Evolutionary conservation across 2,888 invertebrate genomes (phyloP).

Genomic region (Dicranocentrus wangi): DNA sequence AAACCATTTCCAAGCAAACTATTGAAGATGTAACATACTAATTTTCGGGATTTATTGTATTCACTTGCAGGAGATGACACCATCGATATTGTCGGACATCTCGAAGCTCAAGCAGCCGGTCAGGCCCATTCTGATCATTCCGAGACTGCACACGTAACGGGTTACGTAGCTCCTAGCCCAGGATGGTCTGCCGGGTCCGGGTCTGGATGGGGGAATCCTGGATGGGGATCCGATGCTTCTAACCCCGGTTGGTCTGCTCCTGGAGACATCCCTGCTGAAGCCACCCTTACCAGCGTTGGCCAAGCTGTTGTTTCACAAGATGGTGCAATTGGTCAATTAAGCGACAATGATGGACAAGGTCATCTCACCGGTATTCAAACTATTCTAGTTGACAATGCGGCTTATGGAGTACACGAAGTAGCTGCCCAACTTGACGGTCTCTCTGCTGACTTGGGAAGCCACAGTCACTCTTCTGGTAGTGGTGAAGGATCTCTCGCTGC

Average conservation of each 20-base stretch:
- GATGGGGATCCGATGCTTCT: constrained; percentile 25
- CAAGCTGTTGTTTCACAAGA: constrained; percentile 24
- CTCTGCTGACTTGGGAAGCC: background rate
- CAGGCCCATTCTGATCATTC: constrained; percentile 24
- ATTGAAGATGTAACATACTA: background rate
- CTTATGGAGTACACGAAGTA: constrained; percentile 15
- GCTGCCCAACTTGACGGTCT: constrained; percentile 32
- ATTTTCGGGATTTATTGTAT: too few species aligned
- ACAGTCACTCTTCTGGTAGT: constrained; percentile 18
- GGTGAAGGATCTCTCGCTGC: background rate
- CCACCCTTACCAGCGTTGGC: constrained; percentile 27
- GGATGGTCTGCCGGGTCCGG: constrained; percentile 6
- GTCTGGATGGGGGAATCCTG: constrained; percentile 20
- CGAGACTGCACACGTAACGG: too few species aligned
- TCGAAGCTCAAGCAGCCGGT: too few species aligned
- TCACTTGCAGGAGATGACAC: too few species aligned
- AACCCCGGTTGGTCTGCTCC: background rate
- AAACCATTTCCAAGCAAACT: background rate
- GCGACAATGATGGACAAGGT: constrained; percentile 34
- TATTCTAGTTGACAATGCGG: constrained; percentile 12
- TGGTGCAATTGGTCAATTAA: constrained; percentile 31
- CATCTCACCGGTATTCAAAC: constrained; percentile 24
- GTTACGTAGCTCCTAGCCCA: background rate
- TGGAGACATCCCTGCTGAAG: constrained; percentile 21
- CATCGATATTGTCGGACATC: too few species aligned